Base-by-base conservation (phyloP, 2,797 vertebrate species). In the Scolopax bukidnonensis region DNA sequence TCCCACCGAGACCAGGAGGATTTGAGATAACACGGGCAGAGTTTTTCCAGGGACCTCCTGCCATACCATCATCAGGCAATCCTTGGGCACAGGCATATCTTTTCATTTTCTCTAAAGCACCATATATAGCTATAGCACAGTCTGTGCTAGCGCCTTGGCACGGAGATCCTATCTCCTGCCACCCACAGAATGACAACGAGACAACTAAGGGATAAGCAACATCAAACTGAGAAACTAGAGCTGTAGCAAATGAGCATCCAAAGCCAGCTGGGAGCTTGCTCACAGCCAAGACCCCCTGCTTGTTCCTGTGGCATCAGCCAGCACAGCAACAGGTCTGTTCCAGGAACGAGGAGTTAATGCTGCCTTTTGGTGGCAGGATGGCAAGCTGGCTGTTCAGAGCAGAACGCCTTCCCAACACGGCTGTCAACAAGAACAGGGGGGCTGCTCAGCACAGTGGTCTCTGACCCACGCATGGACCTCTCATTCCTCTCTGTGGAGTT, bases 141-240 rank as follows among this genome's bases (percentile, higher is more conserved):
- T 15, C 78, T 85, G 84, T 57, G 69, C 92, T 76, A 20, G 41
- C 4, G 8, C 23, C 77, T 82, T 86, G 88, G 89, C 94, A 79
- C 41, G 2, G 15, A 86, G 67, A 91, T 70, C 57, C 57, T 12
- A n/a, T 61, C 89, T 83, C 84, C 78, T 79, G 56, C 91, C 89
- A 85, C 77, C 84, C 88, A 86, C 94, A 86, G 84, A 51, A 85
- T 24, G 67, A 84, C 84, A 90, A 88, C 41, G 82, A 65, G 81
- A 89, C 84, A 83, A 77, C 85, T 50, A 70, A 47, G 76, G 89
- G 67, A 86, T 38, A 89, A 91, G 84, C 68, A 75, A 71, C 59
- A 79, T 71, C 85, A 59, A 89, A 93, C 85, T 83, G 88, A 79
- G 89, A 91, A 91, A 65, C 38, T 16, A 83, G 41, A 79, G 41